Evolutionary conservation across 2,113 vertebrate species (phyloP), one percentile per base, ranked within the genome.

Genomic region (Rhinopithecus roxellana): DNA sequence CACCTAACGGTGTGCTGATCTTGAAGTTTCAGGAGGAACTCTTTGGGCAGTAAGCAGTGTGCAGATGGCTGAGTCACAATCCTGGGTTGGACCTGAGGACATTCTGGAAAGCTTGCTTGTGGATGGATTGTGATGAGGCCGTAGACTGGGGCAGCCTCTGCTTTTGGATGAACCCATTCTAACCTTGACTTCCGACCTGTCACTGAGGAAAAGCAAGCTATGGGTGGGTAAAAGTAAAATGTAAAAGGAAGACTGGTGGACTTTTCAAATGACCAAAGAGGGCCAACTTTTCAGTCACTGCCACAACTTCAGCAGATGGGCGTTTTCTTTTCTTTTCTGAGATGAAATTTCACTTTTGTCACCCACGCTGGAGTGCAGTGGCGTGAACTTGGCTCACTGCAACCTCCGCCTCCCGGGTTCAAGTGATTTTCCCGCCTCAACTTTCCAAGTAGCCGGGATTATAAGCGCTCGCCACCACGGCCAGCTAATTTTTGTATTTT

Each of bases 231-330:
- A 95, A 93, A 83, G 23, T 75, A 74, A 74, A 67, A 64, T 38
- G n/a, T 79, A 43, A 83, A 80, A 82, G 57, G 48, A 43, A 94
- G 35, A 67, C 22, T n/a, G 30, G 45, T 87, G 2, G 59, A 38
- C 81, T 92, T 95, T 92, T 70, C 78, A 95, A 90, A 78, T 78
- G 40, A 77, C 17, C 57, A 79, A 78, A 38, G 35, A 88, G 25
- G 69, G 22, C 25, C 72, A 87, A 69, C 14, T 84, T 94, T 91
- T 92, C 75, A 89, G 20, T 35, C 75, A 69, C 14, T 43, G 23
- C 22, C 67, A 95, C 23, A 27, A 45, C 45, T 90, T 90, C 25
- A 87, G 57, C 83, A 89, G 30, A 25, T n/a, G 13, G 20, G 18
- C 40, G 14, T 79, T 83, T 95, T 75, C 74, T 93, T 80, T 12